Conservation (phyloP, 2,113 vertebrate genomes). For the Saguinus imperator region DNA sequence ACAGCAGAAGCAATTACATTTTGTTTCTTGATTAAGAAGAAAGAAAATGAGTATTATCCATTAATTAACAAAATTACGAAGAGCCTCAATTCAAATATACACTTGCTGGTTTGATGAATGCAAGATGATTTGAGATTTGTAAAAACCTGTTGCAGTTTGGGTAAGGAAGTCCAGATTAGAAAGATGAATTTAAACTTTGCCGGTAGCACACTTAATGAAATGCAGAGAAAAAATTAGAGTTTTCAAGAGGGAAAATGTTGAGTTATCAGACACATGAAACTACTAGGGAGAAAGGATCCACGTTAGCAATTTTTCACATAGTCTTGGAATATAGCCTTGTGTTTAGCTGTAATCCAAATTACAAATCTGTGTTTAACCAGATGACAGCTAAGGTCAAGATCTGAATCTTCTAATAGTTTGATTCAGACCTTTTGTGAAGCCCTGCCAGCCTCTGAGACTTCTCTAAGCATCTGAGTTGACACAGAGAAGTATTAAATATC, state of each 20-base stretch:
- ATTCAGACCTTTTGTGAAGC: neutral
- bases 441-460: neutral
- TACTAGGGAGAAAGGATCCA: neutral
- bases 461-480: neutral
- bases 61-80: constrained; percentile 30
- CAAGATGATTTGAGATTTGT: neutral
- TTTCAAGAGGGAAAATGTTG: neutral
- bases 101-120: neutral
- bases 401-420: neutral
- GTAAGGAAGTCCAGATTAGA: neutral
- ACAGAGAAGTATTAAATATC: neutral
- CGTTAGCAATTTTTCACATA: neutral
- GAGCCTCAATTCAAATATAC: neutral
- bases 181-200: neutral
- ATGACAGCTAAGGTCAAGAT: constrained; percentile 27
- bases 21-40: constrained; percentile 61
- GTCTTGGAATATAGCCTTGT: neutral
- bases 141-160: neutral
- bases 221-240: neutral
- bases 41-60: constrained; percentile 43
- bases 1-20: constrained; percentile 36
- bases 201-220: neutral
- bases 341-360: constrained; percentile 15
- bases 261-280: neutral
- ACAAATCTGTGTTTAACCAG: constrained; percentile 35